phyloP scores from a whole-genome alignment of 2,797 vertebrate genomes.

The Phrynocephalus guinanensis region DNA sequence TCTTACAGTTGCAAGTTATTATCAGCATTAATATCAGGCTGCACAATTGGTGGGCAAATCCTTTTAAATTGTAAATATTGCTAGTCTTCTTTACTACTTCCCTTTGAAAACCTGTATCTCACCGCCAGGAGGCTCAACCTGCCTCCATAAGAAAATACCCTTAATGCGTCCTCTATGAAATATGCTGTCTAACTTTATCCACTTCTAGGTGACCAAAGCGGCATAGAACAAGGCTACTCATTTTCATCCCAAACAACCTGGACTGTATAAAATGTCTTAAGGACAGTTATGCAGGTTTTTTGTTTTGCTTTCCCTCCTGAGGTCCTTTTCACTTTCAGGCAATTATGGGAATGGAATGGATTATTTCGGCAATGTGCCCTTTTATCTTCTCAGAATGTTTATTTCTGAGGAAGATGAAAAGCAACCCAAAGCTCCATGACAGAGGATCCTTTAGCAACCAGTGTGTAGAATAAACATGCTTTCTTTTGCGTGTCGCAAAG shows the following conservation, averaged over 20 bases:
- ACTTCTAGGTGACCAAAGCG: no score
- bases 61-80: not conserved
- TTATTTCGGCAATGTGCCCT: accelerated
- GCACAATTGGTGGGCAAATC: not conserved
- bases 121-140: not conserved
- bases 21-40: not conserved
- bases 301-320: not conserved
- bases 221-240: no score
- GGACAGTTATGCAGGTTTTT: not conserved
- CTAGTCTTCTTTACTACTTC: not conserved
- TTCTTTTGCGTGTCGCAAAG: not conserved
- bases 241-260: not conserved
- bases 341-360: not conserved
- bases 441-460: not conserved
- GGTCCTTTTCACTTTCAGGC: no score
- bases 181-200: not conserved
- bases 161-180: not conserved
- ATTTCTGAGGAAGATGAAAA: not conserved
- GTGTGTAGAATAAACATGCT: not conserved
- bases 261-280: not conserved
- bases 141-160: not conserved
- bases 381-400: not conserved
- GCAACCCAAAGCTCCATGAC: accelerated
- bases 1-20: not conserved
- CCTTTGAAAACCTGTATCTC: not conserved